Percentiles rank a stretch among this genome's conserved stretches.
Evolutionary conservation across 1,140 invertebrate species (phyloP).

Genomic region (Orius laevigatus): DNA sequence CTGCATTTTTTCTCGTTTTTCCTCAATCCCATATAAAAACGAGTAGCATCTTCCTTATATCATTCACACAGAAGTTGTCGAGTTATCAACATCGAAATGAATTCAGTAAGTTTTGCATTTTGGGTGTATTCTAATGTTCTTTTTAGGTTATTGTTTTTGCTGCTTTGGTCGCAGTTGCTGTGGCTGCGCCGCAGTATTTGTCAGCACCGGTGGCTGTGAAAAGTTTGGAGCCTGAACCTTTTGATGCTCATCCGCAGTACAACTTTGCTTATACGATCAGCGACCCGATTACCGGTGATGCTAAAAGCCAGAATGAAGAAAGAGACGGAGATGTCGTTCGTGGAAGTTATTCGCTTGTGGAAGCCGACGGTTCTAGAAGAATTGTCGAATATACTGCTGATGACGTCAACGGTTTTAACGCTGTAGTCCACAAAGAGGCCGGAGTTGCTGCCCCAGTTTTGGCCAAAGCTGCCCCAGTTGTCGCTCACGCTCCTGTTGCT

Average conservation of each 20-base stretch:
- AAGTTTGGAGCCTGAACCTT: too few species aligned
- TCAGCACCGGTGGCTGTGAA: too few species aligned
- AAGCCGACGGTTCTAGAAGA: conserved; percentile 40
- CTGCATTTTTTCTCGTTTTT: too few species aligned
- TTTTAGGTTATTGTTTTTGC: too few species aligned
- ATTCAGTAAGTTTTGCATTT: too few species aligned
- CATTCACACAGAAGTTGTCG: too few species aligned
- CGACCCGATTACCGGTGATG: conserved; percentile 33
- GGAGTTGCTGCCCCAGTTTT: background rate
- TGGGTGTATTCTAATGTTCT: too few species aligned
- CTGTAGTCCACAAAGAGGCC: conserved; percentile 31
- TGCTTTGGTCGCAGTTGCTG: too few species aligned
- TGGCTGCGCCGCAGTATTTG: too few species aligned
- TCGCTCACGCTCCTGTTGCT: conserved; percentile 6
- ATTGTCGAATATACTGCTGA: conserved; percentile 41
- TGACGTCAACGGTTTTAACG: conserved; percentile 40
- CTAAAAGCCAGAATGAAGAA: conserved; percentile 32
- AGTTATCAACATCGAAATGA: too few species aligned
- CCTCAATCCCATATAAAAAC: too few species aligned
- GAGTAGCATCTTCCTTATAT: too few species aligned
- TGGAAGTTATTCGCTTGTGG: conserved; percentile 35
- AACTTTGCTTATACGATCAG: conserved; percentile 34
- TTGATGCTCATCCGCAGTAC: conserved; percentile 29
- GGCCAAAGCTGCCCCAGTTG: background rate
- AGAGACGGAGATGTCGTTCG: conserved; percentile 34